Conservation (phyloP, 2,888 invertebrate species). For the Dilophus febrilis region DNA sequence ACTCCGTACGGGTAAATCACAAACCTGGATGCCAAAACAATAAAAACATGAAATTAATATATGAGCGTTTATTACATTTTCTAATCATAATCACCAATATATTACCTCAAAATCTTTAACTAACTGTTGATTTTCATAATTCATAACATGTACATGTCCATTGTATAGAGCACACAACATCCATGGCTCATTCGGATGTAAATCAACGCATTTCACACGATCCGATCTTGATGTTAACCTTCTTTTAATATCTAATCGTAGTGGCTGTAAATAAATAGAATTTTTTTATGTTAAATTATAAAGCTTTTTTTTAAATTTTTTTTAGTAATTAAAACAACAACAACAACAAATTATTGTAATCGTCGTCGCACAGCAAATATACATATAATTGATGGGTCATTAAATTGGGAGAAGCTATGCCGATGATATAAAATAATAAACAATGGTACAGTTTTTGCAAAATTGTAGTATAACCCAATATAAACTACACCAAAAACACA, state of each 20-base stretch:
- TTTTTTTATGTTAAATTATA: too few relatives aligned
- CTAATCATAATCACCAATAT: not conserved
- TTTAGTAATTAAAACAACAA: not conserved
- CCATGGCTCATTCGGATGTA: conserved; percentile 98
- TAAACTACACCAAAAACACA: too few relatives aligned
- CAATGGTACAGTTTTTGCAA: too few relatives aligned
- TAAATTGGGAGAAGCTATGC: too few relatives aligned
- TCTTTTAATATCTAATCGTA: conserved; percentile 94
- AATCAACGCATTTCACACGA: conserved; percentile 93
- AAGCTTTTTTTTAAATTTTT: not conserved
- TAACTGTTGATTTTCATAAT: conserved; percentile 85
- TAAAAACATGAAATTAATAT: conserved; percentile 2
- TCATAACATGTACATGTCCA: conserved; percentile 99
- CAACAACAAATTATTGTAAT: too few relatives aligned
- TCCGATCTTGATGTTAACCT: conserved; percentile 95
- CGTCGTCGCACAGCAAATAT: too few relatives aligned
- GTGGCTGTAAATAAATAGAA: conserved; percentile 54
- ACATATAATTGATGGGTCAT: too few relatives aligned
- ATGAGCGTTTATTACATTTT: not conserved
- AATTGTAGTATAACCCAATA: too few relatives aligned
- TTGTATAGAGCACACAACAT: conserved; percentile 96
- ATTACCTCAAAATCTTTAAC: conserved; percentile 63
- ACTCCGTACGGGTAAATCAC: conserved; percentile 90
- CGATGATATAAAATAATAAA: too few relatives aligned
- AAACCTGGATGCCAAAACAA: conserved; percentile 48